Evolutionary conservation across 2,888 invertebrate genomes (phyloP).

Genomic region (Metellina segmentata): DNA sequence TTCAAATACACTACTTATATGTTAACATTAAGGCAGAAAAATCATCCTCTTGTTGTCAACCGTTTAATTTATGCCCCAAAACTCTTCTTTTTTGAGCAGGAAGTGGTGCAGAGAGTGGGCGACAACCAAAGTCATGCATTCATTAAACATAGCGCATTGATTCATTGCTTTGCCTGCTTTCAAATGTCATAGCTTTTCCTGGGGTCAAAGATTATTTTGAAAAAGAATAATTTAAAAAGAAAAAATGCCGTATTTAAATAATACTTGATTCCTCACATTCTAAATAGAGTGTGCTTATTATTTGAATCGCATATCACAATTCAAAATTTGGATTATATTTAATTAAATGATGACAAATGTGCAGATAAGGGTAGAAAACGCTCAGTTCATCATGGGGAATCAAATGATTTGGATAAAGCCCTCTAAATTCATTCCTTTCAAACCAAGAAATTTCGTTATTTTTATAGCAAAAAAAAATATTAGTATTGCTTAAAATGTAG

Average conservation of each 20-base stretch:
- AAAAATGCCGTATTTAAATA: not conserved
- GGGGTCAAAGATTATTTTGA: not conserved
- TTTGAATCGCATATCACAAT: too few species aligned
- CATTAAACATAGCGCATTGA: not conserved
- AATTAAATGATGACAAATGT: too few species aligned
- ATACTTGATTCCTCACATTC: not conserved
- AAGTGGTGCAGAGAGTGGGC: constrained; percentile 18
- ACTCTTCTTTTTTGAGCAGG: not conserved
- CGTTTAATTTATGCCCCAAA: constrained; percentile 32
- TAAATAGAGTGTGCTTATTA: too few species aligned
- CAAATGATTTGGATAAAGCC: too few species aligned
- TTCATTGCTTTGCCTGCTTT: constrained; percentile 5
- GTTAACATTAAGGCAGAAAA: constrained; percentile 10
- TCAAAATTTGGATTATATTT: too few species aligned
- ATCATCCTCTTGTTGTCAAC: constrained; percentile 16
- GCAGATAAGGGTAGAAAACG: too few species aligned
- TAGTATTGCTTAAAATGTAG: too few species aligned
- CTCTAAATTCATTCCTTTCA: too few species aligned
- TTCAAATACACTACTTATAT: constrained; percentile 38
- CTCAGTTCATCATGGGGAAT: too few species aligned
- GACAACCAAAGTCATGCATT: not conserved
- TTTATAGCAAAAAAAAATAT: too few species aligned
- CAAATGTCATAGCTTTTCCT: not conserved
- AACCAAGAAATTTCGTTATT: too few species aligned
- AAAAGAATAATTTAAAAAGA: not conserved